These are phyloP conservation scores for Apoderus coryli DNA, from an alignment of 2,888 invertebrate species.

Conservation along the genomic window DNA sequence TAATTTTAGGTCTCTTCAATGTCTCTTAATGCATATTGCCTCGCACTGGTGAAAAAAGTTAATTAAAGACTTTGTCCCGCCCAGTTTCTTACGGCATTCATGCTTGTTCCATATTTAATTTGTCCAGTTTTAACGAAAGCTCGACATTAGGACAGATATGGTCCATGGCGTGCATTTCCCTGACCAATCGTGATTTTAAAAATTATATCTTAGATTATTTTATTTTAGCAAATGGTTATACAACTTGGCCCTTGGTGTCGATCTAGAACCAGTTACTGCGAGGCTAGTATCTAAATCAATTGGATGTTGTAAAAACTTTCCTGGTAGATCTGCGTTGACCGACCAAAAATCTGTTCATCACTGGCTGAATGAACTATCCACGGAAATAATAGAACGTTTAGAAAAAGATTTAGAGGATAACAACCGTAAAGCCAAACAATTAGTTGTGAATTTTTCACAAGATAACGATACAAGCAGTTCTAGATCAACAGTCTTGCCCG, in stretches of 20 bases:
- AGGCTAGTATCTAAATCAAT: slow-evolving; percentile 83
- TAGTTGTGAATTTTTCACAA: slow-evolving; percentile 58
- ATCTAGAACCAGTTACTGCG: slow-evolving; percentile 72
- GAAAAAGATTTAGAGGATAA: slow-evolving; percentile 68
- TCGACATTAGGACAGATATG: no score
- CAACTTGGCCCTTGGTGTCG: slow-evolving; percentile 74
- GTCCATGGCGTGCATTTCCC: no score
- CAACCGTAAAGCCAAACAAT: slow-evolving; percentile 61
- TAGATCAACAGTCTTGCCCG: slow-evolving; percentile 43
- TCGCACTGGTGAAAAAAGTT: no score
- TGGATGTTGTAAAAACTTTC: slow-evolving; percentile 90
- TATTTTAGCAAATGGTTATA: slow-evolving; percentile 67
- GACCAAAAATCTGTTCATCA: slow-evolving; percentile 51
- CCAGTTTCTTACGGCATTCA: no score
- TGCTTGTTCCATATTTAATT: no score
- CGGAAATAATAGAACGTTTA: slow-evolving; percentile 72
- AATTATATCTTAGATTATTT: no score
- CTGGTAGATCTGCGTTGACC: slow-evolving; percentile 59
- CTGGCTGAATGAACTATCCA: slow-evolving; percentile 69
- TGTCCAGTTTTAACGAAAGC: no score
- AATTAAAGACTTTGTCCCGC: no score
- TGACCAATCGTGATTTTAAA: no score
- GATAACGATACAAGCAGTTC: slow-evolving; percentile 49
- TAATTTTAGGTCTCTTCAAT: no score
- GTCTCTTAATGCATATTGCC: no score